These are phyloP conservation scores for Pedionomus torquatus DNA, from an alignment of 2,113 vertebrate genomes.

Conservation along the genomic window DNA sequence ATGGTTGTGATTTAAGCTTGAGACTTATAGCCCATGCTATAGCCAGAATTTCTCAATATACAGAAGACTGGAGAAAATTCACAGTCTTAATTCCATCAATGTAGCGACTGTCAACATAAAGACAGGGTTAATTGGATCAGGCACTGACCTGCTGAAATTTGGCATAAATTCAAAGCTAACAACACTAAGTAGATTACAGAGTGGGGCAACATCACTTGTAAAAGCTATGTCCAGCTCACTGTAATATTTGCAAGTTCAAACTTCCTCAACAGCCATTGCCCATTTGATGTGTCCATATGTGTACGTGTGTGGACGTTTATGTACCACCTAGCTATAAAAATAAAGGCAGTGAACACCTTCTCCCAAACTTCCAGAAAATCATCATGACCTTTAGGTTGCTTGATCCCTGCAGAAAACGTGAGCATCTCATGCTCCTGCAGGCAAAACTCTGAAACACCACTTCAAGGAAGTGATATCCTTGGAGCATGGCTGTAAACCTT, in stretches of 20 bases:
- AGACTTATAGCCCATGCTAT: neutral
- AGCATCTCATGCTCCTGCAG: neutral
- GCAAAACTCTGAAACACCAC: neutral
- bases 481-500: neutral
- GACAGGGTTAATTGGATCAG: neutral
- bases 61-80: neutral
- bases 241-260: neutral
- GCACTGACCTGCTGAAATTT: neutral
- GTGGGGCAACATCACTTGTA: neutral
- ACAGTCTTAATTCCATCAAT: neutral
- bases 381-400: neutral
- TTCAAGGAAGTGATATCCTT: neutral
- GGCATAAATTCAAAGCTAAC: neutral
- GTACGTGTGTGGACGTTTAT: rapidly evolving
- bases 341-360: neutral
- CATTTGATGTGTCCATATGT: rapidly evolving
- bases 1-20: neutral
- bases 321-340: neutral
- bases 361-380: neutral
- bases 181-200: neutral
- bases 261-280: neutral
- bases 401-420: neutral
- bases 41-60: neutral
- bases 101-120: neutral
- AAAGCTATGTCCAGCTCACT: neutral